Evolutionary conservation across 1,140 invertebrate species (phyloP), one percentile per base, ranked within the genome.

Genomic region (Leptonema lineaticorne): DNA sequence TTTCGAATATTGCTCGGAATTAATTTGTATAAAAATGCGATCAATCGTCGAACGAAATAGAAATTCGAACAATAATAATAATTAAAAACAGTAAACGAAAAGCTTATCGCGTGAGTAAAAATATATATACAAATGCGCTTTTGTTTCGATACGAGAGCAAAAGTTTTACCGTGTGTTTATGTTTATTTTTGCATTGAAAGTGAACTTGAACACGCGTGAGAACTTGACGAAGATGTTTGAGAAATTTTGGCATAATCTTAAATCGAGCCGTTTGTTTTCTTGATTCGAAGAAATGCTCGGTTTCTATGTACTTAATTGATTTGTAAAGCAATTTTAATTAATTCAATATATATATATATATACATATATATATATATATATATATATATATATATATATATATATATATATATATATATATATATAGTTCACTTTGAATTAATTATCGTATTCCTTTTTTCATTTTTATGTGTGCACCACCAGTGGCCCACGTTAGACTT

Each of bases 11-110:
- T 63, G 60, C 60, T 45, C 60, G 26, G 60, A 63, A 45, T 63
- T n/a, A 24, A 53, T 16, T 29, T 65, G 2, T 22, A 65, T 65
- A 65, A 65, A 65, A 65, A 46, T 65, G 63, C 50, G 53, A 45
- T 16, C 2, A 16, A 46, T n/a, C n/a, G n/a, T n/a, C n/a, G n/a
- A n/a, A n/a, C n/a, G n/a, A n/a, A n/a, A n/a, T n/a, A n/a, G n/a
- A n/a, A n/a, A n/a, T n/a, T n/a, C n/a, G n/a, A n/a, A n/a, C n/a
- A n/a, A n/a, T n/a, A 63, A 62, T 27, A 41, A 5, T 14, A 26
- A 53, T 26, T 2, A 41, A 41, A 41, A 41, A 41, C 2, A 41
- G 2, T 14, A 48, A 3, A 53, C 18, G 2, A 6, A 26, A 26
- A 26, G 48, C 48, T 53, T 53, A 59, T 59, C 24, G 57, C 57